Base-by-base conservation (phyloP, 2,113 vertebrate species). In the Cyprinodon brontotheroides region DNA sequence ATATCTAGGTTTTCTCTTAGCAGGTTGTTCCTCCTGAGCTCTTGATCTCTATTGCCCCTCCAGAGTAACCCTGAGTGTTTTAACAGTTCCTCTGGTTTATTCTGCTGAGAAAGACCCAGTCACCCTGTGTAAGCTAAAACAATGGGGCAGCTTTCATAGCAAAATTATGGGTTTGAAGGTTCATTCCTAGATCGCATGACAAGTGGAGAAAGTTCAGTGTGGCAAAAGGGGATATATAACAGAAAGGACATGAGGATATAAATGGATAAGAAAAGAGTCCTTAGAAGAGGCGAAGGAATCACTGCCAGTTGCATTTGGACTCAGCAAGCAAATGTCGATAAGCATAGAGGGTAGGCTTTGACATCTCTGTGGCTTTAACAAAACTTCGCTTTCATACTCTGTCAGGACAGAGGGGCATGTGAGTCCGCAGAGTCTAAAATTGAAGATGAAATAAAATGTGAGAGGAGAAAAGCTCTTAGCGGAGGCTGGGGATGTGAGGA, bases 281-380 rank as follows among this genome's bases (percentile, higher is more conserved):
- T 40, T 45, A 17, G 64, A 22, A 64, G 79, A 83, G 65, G 70
- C 68, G 11, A 9, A 73, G 67, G 66, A 80, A 78, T 74, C 79
- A 81, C 75, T 85, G 83, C 68, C 78, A 77, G 79, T 71, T 80
- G 70, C 53, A 43, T 83, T 86, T 83, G 72, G 88, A 90, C 84
- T 83, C 22, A 63, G 82, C 77, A 86, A 85, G 86, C 84, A 74
- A 68, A 72, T 47, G 68, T 69, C 82, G 75, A 83, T 70, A 66
- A 74, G 65, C 67, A 80, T 60, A 48, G 76, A 73, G 68, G 74
- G 63, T 70, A 50, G 64, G 72, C 63, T 84, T 79, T 84, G 78
- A 89, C 79, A 81, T 69, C 78, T 82, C 70, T 80, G 68, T 57
- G 72, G 79, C 88, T 88, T 74, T 37, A 61, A 83, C 79, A 87